Percentiles rank a stretch among this genome's conserved stretches.
Evolutionary conservation across 2,797 vertebrate genomes (phyloP).

Genomic region (Threskiornis aethiopicus): DNA sequence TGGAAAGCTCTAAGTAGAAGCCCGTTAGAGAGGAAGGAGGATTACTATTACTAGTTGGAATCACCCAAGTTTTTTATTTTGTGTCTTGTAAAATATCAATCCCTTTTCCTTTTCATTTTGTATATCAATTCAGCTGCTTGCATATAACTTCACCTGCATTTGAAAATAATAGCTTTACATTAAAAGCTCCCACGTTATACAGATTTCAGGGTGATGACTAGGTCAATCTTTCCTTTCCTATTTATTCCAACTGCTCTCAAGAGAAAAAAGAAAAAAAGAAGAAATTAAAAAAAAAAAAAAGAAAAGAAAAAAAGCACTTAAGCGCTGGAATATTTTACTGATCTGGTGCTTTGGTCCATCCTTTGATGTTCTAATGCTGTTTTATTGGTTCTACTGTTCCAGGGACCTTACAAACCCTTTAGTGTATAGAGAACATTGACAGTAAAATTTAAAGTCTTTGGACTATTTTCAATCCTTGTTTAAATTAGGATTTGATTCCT

Average conservation of each 20-base stretch:
- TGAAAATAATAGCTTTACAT: not conserved
- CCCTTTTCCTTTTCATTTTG: not conserved
- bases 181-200: not conserved
- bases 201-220: not conserved
- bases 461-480: not conserved
- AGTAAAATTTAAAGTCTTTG: not conserved
- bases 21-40: not conserved
- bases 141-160: not conserved
- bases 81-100: not conserved
- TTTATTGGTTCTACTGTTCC: not conserved
- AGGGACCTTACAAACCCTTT: not conserved
- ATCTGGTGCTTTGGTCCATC: not conserved
- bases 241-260: not conserved
- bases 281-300: not conserved
- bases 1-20: not conserved
- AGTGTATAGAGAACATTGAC: not conserved
- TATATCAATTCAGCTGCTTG: not conserved
- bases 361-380: not conserved
- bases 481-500: not conserved
- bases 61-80: not conserved
- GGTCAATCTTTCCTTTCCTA: not conserved
- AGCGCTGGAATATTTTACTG: not conserved
- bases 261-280: not conserved
- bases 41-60: not conserved
- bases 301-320: not conserved